These are phyloP conservation scores for Rhagoletis pomonella DNA, from an alignment of 1,140 invertebrate genomes.

Conservation along the genomic window DNA sequence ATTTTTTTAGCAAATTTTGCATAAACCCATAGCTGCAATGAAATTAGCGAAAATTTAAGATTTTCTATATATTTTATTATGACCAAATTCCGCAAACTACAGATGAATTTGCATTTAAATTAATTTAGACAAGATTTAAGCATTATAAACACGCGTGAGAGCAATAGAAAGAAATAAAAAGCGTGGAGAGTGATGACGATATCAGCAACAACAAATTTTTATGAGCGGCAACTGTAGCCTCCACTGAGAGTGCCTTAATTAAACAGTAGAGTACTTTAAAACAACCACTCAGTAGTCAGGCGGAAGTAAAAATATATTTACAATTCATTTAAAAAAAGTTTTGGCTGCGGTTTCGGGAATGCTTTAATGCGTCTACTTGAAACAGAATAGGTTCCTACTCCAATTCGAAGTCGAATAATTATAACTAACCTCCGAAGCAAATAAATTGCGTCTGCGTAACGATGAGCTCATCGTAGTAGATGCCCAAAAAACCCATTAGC, in stretches of 20 bases:
- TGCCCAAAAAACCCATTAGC: not conserved
- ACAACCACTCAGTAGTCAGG: too few relatives aligned
- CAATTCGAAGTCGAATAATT: not conserved
- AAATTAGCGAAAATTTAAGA: not conserved
- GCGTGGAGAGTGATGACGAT: not conserved
- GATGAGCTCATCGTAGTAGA: conserved; percentile 35
- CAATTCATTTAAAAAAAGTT: too few relatives aligned
- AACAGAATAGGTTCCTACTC: not conserved
- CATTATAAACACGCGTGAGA: not conserved
- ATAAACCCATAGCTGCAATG: not conserved
- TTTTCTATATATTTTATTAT: not conserved
- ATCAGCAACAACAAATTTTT: not conserved
- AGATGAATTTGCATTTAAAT: not conserved
- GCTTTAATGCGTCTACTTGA: not conserved
- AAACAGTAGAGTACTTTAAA: not conserved
- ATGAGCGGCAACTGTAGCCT: not conserved
- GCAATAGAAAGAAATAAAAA: not conserved
- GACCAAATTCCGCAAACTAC: conserved; percentile 10
- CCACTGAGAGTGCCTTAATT: too few relatives aligned
- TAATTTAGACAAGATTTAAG: not conserved
- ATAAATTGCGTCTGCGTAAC: conserved; percentile 13
- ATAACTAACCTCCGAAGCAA: not conserved
- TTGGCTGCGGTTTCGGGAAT: too few relatives aligned
- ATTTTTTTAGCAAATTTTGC: not conserved
- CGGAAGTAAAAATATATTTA: too few relatives aligned